phyloP scores from a whole-genome alignment of 2,888 invertebrate genomes.

The Cephalotes varians region DNA sequence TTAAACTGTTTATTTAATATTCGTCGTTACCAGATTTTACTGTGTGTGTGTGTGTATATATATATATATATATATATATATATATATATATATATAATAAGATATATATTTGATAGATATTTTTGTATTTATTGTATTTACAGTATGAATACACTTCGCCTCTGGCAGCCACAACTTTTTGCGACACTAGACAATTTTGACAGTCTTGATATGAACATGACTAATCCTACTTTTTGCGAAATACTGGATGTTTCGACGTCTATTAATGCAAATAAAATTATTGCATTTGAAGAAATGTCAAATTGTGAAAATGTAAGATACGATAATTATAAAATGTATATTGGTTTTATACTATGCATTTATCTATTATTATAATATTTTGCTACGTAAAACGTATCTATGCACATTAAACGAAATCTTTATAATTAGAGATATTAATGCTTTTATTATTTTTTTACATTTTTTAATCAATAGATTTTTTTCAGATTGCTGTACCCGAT shows the following conservation, averaged over 20 bases:
- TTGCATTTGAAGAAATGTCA: neutral
- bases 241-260: constrained; percentile 75
- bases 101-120: too few species aligned
- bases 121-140: constrained; percentile 55
- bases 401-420: neutral
- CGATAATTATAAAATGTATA: neutral
- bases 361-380: neutral
- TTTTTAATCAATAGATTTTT: constrained; percentile 9
- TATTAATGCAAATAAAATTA: neutral
- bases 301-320: constrained; percentile 58
- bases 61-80: too few species aligned
- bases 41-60: too few species aligned
- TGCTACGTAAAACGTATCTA: neutral
- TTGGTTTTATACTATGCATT: neutral
- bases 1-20: neutral
- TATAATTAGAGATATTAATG: neutral
- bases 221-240: constrained; percentile 77
- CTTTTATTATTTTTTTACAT: neutral
- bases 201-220: constrained; percentile 36
- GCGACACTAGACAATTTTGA: constrained; percentile 85
- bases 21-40: neutral
- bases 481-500: constrained; percentile 58
- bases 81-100: too few species aligned
- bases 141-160: constrained; percentile 92
- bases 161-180: constrained; percentile 96